A percentile compares a stretch with the other conserved stretches of the same genome.
Evolutionary conservation across 2,888 invertebrate species (phyloP).

Genomic region (Muschampia plurimacula): DNA sequence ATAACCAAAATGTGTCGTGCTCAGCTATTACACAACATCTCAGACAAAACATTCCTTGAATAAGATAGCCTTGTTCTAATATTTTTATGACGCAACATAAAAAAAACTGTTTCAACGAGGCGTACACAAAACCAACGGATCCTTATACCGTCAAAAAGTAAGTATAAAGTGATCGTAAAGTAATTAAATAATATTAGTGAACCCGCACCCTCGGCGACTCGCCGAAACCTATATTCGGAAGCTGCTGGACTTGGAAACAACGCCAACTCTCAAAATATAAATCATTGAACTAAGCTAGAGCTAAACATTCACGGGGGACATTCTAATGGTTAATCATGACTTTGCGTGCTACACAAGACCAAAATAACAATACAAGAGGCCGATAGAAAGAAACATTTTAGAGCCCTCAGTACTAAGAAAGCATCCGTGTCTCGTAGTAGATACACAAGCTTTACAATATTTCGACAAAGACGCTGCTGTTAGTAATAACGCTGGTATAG

Average conservation of each 20-base stretch:
- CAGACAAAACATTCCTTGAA: neutral
- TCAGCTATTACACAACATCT: neutral
- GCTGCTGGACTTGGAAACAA: conserved; percentile 47
- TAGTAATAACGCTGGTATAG: conserved; percentile 15
- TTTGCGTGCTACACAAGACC: conserved; percentile 22
- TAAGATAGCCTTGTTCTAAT: neutral
- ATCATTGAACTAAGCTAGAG: conserved; percentile 13
- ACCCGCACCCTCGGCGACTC: conserved; percentile 44
- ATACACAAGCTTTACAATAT: neutral
- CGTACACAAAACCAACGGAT: conserved; percentile 28
- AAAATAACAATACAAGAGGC: neutral
- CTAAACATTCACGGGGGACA: conserved; percentile 30
- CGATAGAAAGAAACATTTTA: neutral
- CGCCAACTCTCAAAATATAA: conserved; percentile 7
- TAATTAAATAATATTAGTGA: conserved; percentile 46
- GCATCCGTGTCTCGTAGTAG: neutral
- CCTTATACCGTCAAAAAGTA: conserved; percentile 15
- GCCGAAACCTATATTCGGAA: conserved; percentile 46
- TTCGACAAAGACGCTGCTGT: neutral
- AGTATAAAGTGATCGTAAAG: conserved; percentile 33
- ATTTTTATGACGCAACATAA: neutral
- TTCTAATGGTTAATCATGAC: conserved; percentile 17
- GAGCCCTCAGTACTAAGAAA: neutral
- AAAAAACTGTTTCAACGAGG: neutral
- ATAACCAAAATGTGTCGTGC: neutral